These are phyloP conservation scores for Drosophila tanythrix DNA, from an alignment of 2,888 invertebrate species.

Conservation along the genomic window DNA sequence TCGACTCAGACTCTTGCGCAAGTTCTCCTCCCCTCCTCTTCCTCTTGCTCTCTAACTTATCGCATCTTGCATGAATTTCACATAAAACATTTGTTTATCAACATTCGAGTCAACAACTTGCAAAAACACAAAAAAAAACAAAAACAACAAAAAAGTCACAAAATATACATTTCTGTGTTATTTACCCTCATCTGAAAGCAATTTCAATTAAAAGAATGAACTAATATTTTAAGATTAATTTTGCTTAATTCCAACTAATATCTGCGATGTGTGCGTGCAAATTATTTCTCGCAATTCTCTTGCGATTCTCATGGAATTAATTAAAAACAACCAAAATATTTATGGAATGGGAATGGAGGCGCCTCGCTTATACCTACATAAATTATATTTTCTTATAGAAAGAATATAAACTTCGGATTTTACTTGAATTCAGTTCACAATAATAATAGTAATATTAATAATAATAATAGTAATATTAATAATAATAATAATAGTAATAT, in stretches of 20 bases:
- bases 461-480: no score
- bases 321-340: no score
- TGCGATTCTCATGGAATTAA: background rate
- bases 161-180: background rate
- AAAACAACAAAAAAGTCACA: background rate
- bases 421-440: background rate
- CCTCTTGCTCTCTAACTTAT: slow-evolving; percentile 1
- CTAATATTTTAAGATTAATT: background rate
- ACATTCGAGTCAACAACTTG: background rate
- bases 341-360: no score
- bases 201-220: background rate
- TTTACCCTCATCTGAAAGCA: background rate
- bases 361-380: background rate
- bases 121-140: background rate
- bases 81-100: slow-evolving; percentile 24
- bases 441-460: background rate
- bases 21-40: no score
- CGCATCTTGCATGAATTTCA: slow-evolving; percentile 1
- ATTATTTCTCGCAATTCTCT: background rate
- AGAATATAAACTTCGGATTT: background rate
- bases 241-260: background rate
- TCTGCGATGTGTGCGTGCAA: background rate
- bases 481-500: background rate
- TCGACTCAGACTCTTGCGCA: background rate
- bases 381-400: no score